Base-by-base conservation (phyloP, 2,888 invertebrate species). In the Teinopalpus imperialis region DNA sequence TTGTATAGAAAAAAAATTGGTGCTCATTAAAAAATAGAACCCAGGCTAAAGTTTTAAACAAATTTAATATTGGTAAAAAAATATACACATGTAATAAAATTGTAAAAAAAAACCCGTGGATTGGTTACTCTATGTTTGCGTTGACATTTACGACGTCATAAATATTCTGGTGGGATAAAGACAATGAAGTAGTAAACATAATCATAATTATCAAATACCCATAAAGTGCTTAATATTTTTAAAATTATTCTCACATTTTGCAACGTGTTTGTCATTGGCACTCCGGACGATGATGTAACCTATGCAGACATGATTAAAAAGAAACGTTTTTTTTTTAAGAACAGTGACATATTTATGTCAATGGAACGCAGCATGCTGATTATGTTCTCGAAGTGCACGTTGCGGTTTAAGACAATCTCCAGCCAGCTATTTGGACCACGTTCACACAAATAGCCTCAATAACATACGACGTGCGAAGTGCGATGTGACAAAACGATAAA, bases 401-500 rank as follows among this genome's bases (percentile, higher is more conserved):
- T 18, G 24, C 32, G 41, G 26, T 42, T 20, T 26, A 8, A 26
- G 34, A 42, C 42, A 32, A 41, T 41, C 26, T 24, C 31, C 41
- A 10, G 31, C 24, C 41, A 16, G 26, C 26, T 35, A 27, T 39
- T 14, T 20, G 26, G 23, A 16, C 26, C 13, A 12, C 30, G 32
- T 32, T 5, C 36, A 23, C 43, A 9, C 35, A 43, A 43, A 43
- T 43, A 36, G 36, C 43, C 14, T 4, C 30, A 16, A 36, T 47
- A 52, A 56, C 44, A 48, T 53, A 49, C 49, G 57, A 49, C 46
- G 54, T 50, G 53, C 43, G 47, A 49, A 51, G 10, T 42, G 42
- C 39, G 48, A 49, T 49, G 44, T 41, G 46, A 54, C 49, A 57
- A 57, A 54, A 57, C 51, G 51, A 53, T 43, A 31, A 47, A 43